Conservation (phyloP, 2,113 vertebrate genomes). For the Nettapus auritus region DNA sequence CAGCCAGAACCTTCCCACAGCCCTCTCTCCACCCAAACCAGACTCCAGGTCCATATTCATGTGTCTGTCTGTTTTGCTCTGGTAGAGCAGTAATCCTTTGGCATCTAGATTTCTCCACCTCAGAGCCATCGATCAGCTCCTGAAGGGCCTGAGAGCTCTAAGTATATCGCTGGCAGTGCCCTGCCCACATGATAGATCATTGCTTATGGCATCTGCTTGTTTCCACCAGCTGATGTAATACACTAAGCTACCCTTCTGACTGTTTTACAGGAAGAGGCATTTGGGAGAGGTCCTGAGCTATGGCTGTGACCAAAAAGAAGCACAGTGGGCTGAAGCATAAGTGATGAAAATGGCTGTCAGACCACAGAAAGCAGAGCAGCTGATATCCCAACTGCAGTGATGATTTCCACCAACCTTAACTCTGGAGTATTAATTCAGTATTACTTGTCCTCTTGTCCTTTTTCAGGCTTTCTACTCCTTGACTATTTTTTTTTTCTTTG, state of each 20-base stretch:
- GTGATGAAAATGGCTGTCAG: background rate
- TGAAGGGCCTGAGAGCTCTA: background rate
- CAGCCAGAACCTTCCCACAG: background rate
- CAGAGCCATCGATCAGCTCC: background rate
- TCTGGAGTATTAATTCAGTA: background rate
- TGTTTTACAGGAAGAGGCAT: background rate
- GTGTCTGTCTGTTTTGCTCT: background rate
- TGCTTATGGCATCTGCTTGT: background rate
- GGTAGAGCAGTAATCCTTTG: background rate
- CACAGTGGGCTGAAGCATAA: background rate
- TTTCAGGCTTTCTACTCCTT: background rate
- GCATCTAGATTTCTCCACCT: background rate
- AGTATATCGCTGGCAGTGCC: background rate
- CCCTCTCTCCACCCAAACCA: background rate
- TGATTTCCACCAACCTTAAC: background rate
- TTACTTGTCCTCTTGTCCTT: background rate
- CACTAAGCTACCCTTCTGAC: background rate
- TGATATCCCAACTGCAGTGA: background rate
- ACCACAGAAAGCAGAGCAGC: background rate
- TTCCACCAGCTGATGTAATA: background rate
- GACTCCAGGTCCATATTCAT: background rate
- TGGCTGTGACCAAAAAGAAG: background rate
- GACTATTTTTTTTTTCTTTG: background rate
- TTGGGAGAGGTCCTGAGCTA: background rate
- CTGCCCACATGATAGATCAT: background rate